A percentile compares a stretch with the other conserved stretches of the same genome.
phyloP scores from a whole-genome alignment of 2,888 invertebrate species.

The Orchesellides sinensis region DNA sequence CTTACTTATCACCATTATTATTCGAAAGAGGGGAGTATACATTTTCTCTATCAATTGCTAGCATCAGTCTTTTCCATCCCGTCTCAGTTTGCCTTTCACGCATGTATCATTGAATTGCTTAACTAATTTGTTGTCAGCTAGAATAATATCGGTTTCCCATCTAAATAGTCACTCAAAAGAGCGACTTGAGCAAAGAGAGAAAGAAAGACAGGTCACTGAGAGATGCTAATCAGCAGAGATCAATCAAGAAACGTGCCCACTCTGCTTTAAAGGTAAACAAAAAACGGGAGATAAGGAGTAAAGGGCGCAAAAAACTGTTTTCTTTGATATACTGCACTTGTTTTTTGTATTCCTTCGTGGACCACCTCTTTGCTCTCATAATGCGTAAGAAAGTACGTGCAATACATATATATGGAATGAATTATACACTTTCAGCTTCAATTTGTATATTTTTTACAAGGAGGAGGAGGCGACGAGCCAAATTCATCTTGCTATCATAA shows the following conservation, averaged over 20 bases:
- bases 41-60: too few relatives aligned
- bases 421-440: background rate
- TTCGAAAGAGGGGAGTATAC: too few relatives aligned
- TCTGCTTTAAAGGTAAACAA: conserved; percentile 44
- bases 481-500: conserved; percentile 19
- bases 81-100: background rate
- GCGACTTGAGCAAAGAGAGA: background rate
- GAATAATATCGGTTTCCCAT: background rate
- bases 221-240: conserved; percentile 40
- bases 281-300: conserved; percentile 4
- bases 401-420: background rate
- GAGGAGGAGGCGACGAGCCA: conserved; percentile 14
- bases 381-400: background rate
- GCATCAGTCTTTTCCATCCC: background rate
- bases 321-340: conserved; percentile 20
- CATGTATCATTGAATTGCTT: background rate
- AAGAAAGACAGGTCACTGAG: conserved; percentile 21
- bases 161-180: background rate
- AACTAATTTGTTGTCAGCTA: conserved; percentile 16
- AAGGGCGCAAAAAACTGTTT: conserved; percentile 18
- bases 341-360: conserved; percentile 1
- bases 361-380: conserved; percentile 14
- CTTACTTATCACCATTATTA: too few relatives aligned
- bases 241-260: conserved; percentile 46
- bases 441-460: background rate